A percentile compares a stretch with the other conserved stretches of the same genome.
phyloP scores from a whole-genome alignment of 2,888 invertebrate species.

The Drosophila rubida region DNA sequence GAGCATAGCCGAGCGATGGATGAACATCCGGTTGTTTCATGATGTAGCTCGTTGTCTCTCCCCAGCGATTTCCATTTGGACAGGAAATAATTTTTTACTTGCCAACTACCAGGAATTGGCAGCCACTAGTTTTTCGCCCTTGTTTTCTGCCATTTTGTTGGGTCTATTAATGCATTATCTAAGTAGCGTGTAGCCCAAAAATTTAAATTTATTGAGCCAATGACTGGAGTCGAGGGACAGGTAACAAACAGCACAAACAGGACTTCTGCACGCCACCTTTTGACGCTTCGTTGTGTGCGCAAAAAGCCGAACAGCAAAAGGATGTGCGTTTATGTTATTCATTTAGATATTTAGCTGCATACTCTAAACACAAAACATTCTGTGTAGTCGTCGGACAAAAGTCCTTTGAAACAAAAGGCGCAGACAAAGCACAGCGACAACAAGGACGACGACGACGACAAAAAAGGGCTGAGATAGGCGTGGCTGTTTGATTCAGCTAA shows the following conservation, averaged over 20 bases:
- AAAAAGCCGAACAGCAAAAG: constrained; percentile 32
- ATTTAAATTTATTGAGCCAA: constrained; percentile 53
- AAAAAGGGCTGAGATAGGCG: constrained; percentile 52
- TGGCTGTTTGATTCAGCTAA: constrained; percentile 62
- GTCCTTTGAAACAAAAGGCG: constrained; percentile 53
- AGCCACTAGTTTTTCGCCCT: constrained; percentile 7
- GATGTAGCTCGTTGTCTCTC: constrained; percentile 24
- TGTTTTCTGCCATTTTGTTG: neutral
- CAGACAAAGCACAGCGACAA: constrained; percentile 16
- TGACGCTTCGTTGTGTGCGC: constrained; percentile 48
- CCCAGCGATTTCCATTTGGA: constrained; percentile 43
- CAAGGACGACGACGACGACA: neutral
- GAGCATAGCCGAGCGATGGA: constrained; percentile 57
- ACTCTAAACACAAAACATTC: constrained; percentile 28
- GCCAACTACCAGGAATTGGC: constrained; percentile 21
- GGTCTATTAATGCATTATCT: constrained; percentile 19
- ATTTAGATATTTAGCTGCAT: constrained; percentile 49
- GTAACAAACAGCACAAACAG: neutral
- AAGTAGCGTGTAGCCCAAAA: constrained; percentile 24
- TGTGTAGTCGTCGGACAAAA: constrained; percentile 56
- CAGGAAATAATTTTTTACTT: constrained; percentile 72
- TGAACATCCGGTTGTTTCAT: constrained; percentile 60
- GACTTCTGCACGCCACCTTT: constrained; percentile 31
- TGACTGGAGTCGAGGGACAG: neutral
- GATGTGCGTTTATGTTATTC: constrained; percentile 51